Evolutionary conservation across 2,797 vertebrate species (phyloP), one percentile per base, ranked within the genome.

Genomic region (Pitangus sulphuratus): DNA sequence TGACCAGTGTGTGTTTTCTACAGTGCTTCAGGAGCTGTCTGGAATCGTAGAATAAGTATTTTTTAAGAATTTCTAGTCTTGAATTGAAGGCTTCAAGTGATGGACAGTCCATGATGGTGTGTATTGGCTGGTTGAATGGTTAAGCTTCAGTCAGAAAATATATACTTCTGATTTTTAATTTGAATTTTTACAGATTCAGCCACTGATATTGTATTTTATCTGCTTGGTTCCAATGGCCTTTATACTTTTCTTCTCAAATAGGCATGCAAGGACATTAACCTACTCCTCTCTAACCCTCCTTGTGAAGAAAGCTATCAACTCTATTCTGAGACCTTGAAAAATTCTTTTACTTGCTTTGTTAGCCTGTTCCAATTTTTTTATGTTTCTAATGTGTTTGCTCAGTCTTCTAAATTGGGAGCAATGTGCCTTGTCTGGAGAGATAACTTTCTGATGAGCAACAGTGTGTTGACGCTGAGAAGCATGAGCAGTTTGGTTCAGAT

Each of bases 401-500:
- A 4, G 15, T 51, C 17, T 66, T 74, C 37, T 68, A 74, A 92
- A 77, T 11, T 60, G 31, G 54, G 64, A 92, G 39, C 44, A 56
- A 69, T 3, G 11, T 70, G 44, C 12, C 14, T 48, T 54, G 11
- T 78, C 72, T 86, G 79, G 42, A 71, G 45, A 70, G 61, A 80
- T 4, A 75, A 21, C 51, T n/a, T 83, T 56, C 48, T 78, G 75
- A 60, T 21, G 51, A 89, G 39, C 22, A 82, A 8, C 71, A 74
- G n/a, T 1, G 22, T 0, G 2, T 48, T 53, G n/a, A 54, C 0
- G 3, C n/a, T 80, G 33, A 28, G 58, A 92, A 78, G 69, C 45
- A 2, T 9, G 40, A 92, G 65, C 30, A 65, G 35, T 31, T 91
- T 84, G 48, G 89, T 95, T 96, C 87, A 81, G 87, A 93, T 86